phyloP scores from a whole-genome alignment of 1,140 invertebrate genomes.

The Rhizoglyphus robini region DNA sequence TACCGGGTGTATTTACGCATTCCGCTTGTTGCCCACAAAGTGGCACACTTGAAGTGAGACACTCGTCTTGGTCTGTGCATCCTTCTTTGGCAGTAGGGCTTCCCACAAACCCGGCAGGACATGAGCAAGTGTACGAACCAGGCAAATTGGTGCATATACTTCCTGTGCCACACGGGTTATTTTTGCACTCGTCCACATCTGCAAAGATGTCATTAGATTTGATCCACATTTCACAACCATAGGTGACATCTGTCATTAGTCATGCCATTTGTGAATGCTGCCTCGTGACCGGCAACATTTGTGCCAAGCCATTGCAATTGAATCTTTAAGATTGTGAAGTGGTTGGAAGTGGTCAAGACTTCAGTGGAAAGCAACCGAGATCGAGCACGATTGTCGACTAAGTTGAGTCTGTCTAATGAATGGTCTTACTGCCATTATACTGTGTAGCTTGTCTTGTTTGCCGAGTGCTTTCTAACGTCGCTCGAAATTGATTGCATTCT shows the following conservation, averaged over 20 bases:
- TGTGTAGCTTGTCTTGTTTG: too few relatives aligned
- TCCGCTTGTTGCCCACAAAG: slow-evolving; percentile 64
- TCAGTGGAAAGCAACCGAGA: too few relatives aligned
- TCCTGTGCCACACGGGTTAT: slow-evolving; percentile 51
- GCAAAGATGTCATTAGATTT: neutral
- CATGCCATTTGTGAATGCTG: too few relatives aligned
- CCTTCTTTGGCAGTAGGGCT: slow-evolving; percentile 28
- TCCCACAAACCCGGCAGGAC: slow-evolving; percentile 18
- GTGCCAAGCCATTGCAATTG: too few relatives aligned
- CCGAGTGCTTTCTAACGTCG: too few relatives aligned
- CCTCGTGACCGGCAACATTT: too few relatives aligned
- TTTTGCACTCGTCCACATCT: slow-evolving; percentile 54
- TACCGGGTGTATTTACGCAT: slow-evolving; percentile 68
- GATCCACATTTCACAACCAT: neutral
- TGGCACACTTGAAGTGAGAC: slow-evolving; percentile 35
- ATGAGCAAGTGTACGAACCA: slow-evolving; percentile 43
- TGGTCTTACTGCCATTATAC: too few relatives aligned
- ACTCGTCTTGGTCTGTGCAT: slow-evolving; percentile 41
- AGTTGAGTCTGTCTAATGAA: too few relatives aligned
- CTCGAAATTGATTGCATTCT: neutral
- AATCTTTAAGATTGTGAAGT: too few relatives aligned
- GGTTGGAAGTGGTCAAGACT: too few relatives aligned
- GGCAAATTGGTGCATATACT: slow-evolving; percentile 56
- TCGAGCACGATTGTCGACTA: too few relatives aligned
- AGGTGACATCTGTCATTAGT: neutral